A percentile compares a stretch with the other conserved stretches of the same genome.
Conservation (phyloP, 2,888 invertebrate species). For the Heteromurus nitidus region DNA sequence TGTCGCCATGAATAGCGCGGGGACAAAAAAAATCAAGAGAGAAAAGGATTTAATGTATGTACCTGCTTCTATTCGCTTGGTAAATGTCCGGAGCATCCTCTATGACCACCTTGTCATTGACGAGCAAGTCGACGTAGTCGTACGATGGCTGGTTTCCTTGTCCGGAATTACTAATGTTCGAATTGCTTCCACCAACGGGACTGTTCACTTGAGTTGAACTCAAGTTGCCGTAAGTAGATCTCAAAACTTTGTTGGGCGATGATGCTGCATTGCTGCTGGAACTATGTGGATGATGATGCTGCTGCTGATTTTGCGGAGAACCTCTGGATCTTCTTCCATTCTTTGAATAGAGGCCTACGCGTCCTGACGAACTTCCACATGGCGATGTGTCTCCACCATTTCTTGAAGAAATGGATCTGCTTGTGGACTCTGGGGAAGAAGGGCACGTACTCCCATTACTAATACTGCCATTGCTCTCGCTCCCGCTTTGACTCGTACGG, state of each 20-base stretch:
- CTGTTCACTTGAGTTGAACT: conserved; percentile 31
- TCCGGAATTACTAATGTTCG: background rate
- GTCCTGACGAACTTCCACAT: conserved; percentile 42
- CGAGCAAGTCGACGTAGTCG: conserved; percentile 71
- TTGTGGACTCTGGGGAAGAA: conserved; percentile 59
- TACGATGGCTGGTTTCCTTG: conserved; percentile 39
- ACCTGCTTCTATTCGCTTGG: conserved; percentile 68
- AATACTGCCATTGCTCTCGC: conserved; percentile 47
- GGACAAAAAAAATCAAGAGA: too few relatives aligned
- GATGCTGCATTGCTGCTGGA: background rate
- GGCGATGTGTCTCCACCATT: conserved; percentile 51
- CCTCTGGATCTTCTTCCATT: conserved; percentile 51
- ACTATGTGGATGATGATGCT: background rate
- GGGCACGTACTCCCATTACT: conserved; percentile 64
- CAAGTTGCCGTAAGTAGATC: conserved; percentile 26
- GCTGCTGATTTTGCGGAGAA: conserved; percentile 45
- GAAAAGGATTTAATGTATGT: background rate
- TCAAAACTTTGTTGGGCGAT: conserved; percentile 42
- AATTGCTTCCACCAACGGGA: conserved; percentile 9
- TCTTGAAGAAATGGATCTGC: conserved; percentile 47
- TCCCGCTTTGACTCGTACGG: conserved; percentile 44
- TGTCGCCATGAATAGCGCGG: too few relatives aligned
- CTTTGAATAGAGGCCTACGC: conserved; percentile 51
- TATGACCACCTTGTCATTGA: conserved; percentile 72
- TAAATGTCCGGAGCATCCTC: conserved; percentile 72